These are phyloP conservation scores for Gastrophryne carolinensis DNA, from an alignment of 2,797 vertebrate species.

Conservation along the genomic window DNA sequence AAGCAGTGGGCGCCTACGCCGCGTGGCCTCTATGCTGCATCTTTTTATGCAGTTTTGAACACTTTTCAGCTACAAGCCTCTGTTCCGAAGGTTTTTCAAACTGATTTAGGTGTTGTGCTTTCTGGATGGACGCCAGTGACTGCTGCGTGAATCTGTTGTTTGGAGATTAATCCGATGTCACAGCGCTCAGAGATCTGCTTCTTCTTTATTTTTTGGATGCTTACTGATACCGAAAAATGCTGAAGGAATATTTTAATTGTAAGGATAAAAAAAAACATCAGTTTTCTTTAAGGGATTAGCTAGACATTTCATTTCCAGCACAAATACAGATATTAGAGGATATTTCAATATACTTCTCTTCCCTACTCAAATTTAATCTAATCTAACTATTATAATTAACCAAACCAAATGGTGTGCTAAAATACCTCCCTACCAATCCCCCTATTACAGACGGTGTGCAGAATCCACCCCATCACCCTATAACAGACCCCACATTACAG, in stretches of 20 bases:
- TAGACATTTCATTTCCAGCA: no score
- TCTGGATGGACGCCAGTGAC: slow-evolving; percentile 14
- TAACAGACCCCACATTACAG: no score
- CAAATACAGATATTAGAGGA: no score
- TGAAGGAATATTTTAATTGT: slow-evolving; percentile 29
- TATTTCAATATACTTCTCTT: no score
- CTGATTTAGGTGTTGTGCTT: slow-evolving; percentile 33
- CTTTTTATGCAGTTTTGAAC: slow-evolving; percentile 38
- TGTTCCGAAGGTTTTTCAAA: slow-evolving; percentile 30
- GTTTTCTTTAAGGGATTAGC: slow-evolving; percentile 8
- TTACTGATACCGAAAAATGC: background rate
- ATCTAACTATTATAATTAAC: no score
- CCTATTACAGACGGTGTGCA: no score
- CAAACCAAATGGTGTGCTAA: no score
- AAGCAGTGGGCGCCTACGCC: background rate
- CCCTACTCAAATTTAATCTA: no score
- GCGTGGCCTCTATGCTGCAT: slow-evolving; percentile 15
- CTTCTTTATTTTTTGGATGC: slow-evolving; percentile 13
- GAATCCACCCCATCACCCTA: no score
- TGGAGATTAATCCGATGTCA: slow-evolving; percentile 21
- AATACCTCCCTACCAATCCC: no score
- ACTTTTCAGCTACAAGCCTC: background rate
- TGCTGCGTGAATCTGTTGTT: background rate
- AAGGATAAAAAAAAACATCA: background rate
- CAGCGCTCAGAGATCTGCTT: background rate